A percentile compares a stretch with the other conserved stretches of the same genome.
These are phyloP conservation scores for Xylota sylvarum DNA, from an alignment of 2,888 invertebrate species.

Conservation along the genomic window DNA sequence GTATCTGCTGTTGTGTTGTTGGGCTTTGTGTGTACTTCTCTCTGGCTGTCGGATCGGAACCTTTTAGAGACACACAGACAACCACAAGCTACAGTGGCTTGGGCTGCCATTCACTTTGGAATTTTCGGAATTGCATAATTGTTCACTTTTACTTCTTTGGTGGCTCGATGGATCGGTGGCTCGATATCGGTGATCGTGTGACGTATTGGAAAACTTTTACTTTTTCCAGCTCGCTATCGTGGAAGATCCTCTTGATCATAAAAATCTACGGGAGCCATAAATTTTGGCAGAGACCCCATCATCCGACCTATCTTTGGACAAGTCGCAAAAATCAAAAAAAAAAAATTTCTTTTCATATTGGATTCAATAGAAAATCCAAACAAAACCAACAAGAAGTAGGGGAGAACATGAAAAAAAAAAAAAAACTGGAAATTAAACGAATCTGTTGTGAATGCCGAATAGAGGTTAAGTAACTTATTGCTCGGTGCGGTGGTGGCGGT, in stretches of 20 bases:
- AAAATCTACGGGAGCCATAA: slow-evolving; percentile 6
- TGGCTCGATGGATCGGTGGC: neutral
- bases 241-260: slow-evolving; percentile 20
- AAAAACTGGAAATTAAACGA: slow-evolving; percentile 49
- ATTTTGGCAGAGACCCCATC: neutral
- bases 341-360: neutral
- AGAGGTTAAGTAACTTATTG: slow-evolving; percentile 65
- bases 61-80: slow-evolving; percentile 20
- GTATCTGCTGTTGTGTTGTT: neutral
- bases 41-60: slow-evolving; percentile 1
- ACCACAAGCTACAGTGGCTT: slow-evolving; percentile 17
- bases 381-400: slow-evolving; percentile 1
- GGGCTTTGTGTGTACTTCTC: neutral
- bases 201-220: slow-evolving; percentile 39
- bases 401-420: neutral
- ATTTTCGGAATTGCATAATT: slow-evolving; percentile 67
- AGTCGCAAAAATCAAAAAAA: neutral
- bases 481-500: slow-evolving; percentile 7
- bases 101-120: slow-evolving; percentile 62
- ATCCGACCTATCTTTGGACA: neutral
- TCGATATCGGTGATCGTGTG: slow-evolving; percentile 10
- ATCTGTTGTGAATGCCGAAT: slow-evolving; percentile 55
- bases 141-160: slow-evolving; percentile 55
- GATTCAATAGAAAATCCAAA: slow-evolving; percentile 13
- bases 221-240: neutral